A percentile compares a stretch with the other conserved stretches of the same genome.
Conservation (phyloP, 2,797 vertebrate genomes). For the Hoplostethus atlanticus region DNA sequence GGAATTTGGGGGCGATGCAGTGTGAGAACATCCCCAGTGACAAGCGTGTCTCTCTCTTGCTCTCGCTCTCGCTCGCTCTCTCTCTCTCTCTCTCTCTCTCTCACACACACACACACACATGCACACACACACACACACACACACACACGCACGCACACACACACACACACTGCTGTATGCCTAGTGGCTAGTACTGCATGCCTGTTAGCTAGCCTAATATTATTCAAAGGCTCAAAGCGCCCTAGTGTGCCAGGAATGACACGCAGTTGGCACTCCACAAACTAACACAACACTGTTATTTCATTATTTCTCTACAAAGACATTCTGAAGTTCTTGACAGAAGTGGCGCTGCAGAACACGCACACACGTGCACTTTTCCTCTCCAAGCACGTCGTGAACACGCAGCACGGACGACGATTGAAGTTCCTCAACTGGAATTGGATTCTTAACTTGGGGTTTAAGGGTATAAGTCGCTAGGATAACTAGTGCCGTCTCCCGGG, state of each 20-base stretch:
- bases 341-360: constrained; percentile 5
- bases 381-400: too few relatives aligned
- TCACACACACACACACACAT: constrained; percentile 12
- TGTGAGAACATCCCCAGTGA: constrained; percentile 66
- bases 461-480: background rate
- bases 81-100: background rate
- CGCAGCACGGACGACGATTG: too few relatives aligned
- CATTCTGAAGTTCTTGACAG: constrained; percentile 29
- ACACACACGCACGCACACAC: constrained; percentile 35
- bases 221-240: constrained; percentile 57
- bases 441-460: background rate
- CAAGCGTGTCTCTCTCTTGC: constrained; percentile 32
- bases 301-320: constrained; percentile 43
- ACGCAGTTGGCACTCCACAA: constrained; percentile 39
- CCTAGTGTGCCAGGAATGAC: constrained; percentile 40
- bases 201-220: constrained; percentile 65
- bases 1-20: constrained; percentile 58
- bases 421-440: constrained; percentile 1
- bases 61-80: background rate
- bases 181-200: constrained; percentile 59
- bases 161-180: constrained; percentile 30
- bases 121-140: constrained; percentile 19
- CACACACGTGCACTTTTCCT: background rate
- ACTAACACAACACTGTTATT: constrained; percentile 39
- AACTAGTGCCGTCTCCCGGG: background rate